Conservation (phyloP, 2,113 vertebrate genomes). For the Colistium nudipinnis region DNA sequence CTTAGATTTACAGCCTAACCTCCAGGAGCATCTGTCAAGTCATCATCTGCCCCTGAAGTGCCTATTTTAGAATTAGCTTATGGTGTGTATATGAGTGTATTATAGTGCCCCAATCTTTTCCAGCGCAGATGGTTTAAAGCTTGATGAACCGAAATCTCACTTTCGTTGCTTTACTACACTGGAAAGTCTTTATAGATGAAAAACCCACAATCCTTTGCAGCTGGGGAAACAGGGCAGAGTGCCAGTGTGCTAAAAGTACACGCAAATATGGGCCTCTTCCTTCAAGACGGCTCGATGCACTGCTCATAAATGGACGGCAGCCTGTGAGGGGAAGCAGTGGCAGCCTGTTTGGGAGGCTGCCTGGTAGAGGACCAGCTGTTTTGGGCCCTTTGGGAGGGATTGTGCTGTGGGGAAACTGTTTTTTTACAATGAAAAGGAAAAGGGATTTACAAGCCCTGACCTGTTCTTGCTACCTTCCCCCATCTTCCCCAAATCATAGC, state of each 20-base stretch:
- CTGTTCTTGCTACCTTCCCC: constrained; percentile 71
- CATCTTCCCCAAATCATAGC: constrained; percentile 68
- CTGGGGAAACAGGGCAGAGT: constrained; percentile 78
- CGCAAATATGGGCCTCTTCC: constrained; percentile 74
- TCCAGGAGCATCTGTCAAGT: constrained; percentile 65
- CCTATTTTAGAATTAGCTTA: constrained; percentile 78
- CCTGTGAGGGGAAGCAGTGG: constrained; percentile 52
- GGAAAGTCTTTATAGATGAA: constrained; percentile 82
- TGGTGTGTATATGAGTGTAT: constrained; percentile 69
- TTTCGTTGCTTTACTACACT: constrained; percentile 77
- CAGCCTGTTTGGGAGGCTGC: constrained; percentile 61
- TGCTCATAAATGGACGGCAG: constrained; percentile 70
- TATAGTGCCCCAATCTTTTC: constrained; percentile 69
- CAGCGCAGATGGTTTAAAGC: constrained; percentile 81
- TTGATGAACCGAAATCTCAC: constrained; percentile 82
- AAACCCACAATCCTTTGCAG: constrained; percentile 84
- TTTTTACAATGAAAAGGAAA: constrained; percentile 79
- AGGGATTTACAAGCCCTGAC: constrained; percentile 77
- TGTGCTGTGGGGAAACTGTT: constrained; percentile 57
- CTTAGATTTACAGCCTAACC: constrained; percentile 63
- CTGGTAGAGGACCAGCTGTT: constrained; percentile 65
- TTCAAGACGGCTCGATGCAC: constrained; percentile 56
- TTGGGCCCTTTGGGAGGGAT: constrained; percentile 60
- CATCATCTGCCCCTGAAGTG: constrained; percentile 66
- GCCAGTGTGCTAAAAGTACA: constrained; percentile 77